Base-by-base conservation (phyloP, 2,113 vertebrate species). In the Apistogramma diplotaenia region DNA sequence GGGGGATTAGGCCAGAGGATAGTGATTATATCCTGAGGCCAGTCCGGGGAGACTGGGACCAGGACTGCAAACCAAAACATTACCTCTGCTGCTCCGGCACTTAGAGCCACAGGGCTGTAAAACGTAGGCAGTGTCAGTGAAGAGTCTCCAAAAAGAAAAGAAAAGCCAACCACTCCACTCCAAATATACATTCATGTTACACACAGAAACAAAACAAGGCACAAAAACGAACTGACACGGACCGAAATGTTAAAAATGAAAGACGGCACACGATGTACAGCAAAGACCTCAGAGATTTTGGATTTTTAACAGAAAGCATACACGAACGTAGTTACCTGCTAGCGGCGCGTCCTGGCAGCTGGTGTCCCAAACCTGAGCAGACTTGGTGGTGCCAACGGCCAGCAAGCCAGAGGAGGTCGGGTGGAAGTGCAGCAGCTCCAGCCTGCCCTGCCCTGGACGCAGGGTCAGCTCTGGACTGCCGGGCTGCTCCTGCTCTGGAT, bases 351-450 rank as follows among this genome's bases (percentile, higher is more conserved):
- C 94, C 79, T 89, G 93, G 76, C 92, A 92, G 57, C 89, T 89
- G 25, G 90, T 85, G 6, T 99, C 97, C 98, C 97, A 99, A 35
- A 99, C 10, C 9, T 96, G 95, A 51, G 93, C 88, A 0, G 19
- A 77, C 29, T 58, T 94, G 58, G 90, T 87, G 0, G 94, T 82
- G 0, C 92, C 80, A 0, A 96, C 94, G 57, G 95, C 95, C 84
- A 99, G 92, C 79, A 98, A 1, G 0, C 94, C 95, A 0, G 97
- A 97, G 0, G 96, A 95, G 0, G 96, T 93, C n/a, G 97, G 96
- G 88, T 99, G 97, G 90, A 98, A 99, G 59, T 96, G 95, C 37
- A 99, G 82, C 4, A 82, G 2, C 1, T 97, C 96, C 79, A 97
- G 90, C 0, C 89, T 82, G 3, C 88, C 89, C 0, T 84, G 94